phyloP scores from a whole-genome alignment of 2,113 vertebrate species.

The Hippocampus mohnikei region DNA sequence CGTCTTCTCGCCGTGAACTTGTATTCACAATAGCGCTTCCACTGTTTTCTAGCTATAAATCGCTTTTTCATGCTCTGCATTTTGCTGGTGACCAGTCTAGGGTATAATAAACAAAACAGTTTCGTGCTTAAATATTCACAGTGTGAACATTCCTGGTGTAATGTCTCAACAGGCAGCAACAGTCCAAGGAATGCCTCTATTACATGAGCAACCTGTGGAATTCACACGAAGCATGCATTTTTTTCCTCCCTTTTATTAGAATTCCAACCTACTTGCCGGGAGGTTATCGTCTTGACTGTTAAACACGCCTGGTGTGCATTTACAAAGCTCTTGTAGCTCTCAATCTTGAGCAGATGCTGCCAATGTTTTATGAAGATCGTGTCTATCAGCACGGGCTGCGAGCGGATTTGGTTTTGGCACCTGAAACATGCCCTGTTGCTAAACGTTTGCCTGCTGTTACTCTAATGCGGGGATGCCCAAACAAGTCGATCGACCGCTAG shows the following conservation, averaged over 20 bases:
- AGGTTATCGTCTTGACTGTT: conserved; percentile 21
- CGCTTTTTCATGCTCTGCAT: background rate
- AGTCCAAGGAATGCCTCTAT: background rate
- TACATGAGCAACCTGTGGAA: conserved; percentile 17
- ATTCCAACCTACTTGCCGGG: conserved; percentile 1
- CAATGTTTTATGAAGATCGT: conserved; percentile 35
- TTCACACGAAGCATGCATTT: background rate
- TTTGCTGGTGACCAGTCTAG: background rate
- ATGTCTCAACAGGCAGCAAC: conserved; percentile 14
- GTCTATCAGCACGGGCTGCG: background rate
- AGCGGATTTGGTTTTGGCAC: conserved; percentile 23
- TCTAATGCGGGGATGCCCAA: background rate
- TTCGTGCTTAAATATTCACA: conserved; percentile 20
- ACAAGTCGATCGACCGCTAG: too few species aligned
- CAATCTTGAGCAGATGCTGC: conserved; percentile 32
- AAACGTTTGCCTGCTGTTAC: conserved; percentile 1
- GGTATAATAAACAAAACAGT: background rate
- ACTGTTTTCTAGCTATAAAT: background rate
- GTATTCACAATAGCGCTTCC: background rate
- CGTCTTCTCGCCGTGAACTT: background rate
- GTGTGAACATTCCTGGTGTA: conserved; percentile 15
- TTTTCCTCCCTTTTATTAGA: background rate
- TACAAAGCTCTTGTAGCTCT: conserved; percentile 20
- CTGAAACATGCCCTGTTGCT: conserved; percentile 11
- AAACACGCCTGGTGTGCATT: conserved; percentile 28